Evolutionary conservation across 92 coral and sea anemone genomes (phyloP), one percentile per base, ranked within the genome.

Genomic region (Epizoanthus scotinus): DNA sequence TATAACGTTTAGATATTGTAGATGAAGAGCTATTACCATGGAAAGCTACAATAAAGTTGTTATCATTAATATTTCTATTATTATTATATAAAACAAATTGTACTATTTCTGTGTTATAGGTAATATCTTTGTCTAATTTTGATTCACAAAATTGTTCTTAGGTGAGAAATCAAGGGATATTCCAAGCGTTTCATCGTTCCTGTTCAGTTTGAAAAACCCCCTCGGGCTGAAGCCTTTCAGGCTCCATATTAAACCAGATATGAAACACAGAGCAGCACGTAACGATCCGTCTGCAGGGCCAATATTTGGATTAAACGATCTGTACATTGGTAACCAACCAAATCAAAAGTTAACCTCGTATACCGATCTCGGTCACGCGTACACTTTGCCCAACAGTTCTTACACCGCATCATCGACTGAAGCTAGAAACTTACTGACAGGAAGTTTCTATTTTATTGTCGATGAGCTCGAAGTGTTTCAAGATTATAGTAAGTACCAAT

Each of bases 381-480:
- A 73, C 31, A 50, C 20, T 3, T 50, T 73, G 34, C 86, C 82
- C 27, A 24, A 50, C 24, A 36, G 22, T 6, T 73, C 34, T 10
- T 56, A 63, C 60, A 8, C 5, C 10, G 5, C 67, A 5, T 25
- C 71, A 54, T 50, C 73, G 6, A 15, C 24, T 9, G 1, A 44
- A 14, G 74, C 67, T 1, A 34, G 42, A 25, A 68, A 68, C 14
- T 40, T 83, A 44, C 50, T 74, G 0, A 73, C 87, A 14, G 82
- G 68, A 36, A 83, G 82, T 17, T 3, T 14, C 1, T 18, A 31
- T 10, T 83, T 83, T 8, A 61, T 72, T 2, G 42, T 67, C 52
- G 87, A 83, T 26, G 82, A 83, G 54, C 9, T 73, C 8, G 87
- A 83, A 83, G 87, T 83, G 58, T 83, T 83, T 54, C 50, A 60